Base-by-base conservation (phyloP, 1,140 invertebrate genomes). In the Drosophila athabasca region DNA sequence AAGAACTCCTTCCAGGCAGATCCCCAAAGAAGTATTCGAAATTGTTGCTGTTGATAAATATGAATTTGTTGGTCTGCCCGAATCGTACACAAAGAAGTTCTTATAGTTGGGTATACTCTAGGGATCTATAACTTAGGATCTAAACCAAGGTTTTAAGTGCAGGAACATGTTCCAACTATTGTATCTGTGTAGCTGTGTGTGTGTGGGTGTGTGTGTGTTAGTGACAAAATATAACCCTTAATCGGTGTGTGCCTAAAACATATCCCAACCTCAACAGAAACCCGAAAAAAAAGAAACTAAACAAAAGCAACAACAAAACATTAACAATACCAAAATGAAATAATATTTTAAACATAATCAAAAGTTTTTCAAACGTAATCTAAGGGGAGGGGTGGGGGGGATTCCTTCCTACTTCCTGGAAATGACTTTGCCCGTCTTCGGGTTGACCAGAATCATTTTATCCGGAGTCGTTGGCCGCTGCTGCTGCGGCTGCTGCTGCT, bases 361-460 rank as follows among this genome's bases (percentile, higher is more conserved):
- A 48, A 48, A 62, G 44, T 61, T 26, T 52, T 31, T 31, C 29
- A 65, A 65, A 43, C 45, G 29, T 44, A 41, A 44, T 52, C 13
- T 31, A 24, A 31, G 31, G 43, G 50, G 31, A 35, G 50, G 57
- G 57, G 22, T 41, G n/a, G 15, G 41, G 43, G 49, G 19, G 62
- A 76, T 31, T 65, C 67, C 24, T 17, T 17, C 50, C 69, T 88
- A 88, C 68, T 88, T 88, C 62, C 84, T 75, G 68, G 62, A 72
- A 60, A 88, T 72, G 75, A 91, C 83, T 82, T 91, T 91, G 90
- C 90, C 90, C 58, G 90, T 91, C 81, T 90, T 90, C 79, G 90
- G 82, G 75, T 91, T 90, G 59, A 91, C 90, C 80, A 91, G 75
- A 74, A 91, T 91, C 76, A 91, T 91, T 87, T 91, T 91, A 45